Evolutionary conservation across 92 coral and sea anemone genomes (phyloP), one percentile per base, ranked within the genome.

Genomic region (Zoanthus sansibaricus): DNA sequence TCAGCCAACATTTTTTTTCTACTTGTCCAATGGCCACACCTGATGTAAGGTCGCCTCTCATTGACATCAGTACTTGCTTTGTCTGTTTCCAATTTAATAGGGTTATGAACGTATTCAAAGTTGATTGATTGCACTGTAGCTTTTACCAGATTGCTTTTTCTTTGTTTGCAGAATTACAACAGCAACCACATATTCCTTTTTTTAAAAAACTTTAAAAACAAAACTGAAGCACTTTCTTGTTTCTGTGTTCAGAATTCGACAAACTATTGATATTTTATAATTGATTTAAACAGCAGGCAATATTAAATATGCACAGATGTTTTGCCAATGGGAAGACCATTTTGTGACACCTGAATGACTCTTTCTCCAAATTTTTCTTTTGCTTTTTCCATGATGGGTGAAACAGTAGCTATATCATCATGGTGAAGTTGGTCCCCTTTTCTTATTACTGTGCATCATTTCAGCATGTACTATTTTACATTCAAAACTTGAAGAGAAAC

Each of bases 331-430:
- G 67, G 67, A 59, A 86, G 66, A 7, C 89, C 92, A 77, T 77
- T 84, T 14, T 54, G 80, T 15, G 91, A 62, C 18, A 73, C 87
- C 47, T 82, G 71, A 25, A 17, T 7, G 3, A 82, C 9, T 0
- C n/a, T 71, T 1, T 72, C 31, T 0, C 87, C 83, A 59, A 72
- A 73, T 75, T 82, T 88, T 21, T 82, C 83, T 54, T 74, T 82
- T 6, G 71, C 82, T 20, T 74, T 82, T 37, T 47, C 64, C 55
- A 52, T 14, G 0, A 88, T 42, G 44, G 11, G 75, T 17, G 11
- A 32, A 21, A 73, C 91, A 56, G 58, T 88, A 37, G 91, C 87
- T 3, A 83, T 82, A 8, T 82, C 87, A 14, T 88, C n/a, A n/a
- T n/a, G n/a, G n/a, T n/a, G n/a, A n/a, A n/a, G n/a, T n/a, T n/a